Evolutionary conservation across 2,888 invertebrate species (phyloP), one percentile per base, ranked within the genome.

Genomic region (Andrena chrysosceles): DNA sequence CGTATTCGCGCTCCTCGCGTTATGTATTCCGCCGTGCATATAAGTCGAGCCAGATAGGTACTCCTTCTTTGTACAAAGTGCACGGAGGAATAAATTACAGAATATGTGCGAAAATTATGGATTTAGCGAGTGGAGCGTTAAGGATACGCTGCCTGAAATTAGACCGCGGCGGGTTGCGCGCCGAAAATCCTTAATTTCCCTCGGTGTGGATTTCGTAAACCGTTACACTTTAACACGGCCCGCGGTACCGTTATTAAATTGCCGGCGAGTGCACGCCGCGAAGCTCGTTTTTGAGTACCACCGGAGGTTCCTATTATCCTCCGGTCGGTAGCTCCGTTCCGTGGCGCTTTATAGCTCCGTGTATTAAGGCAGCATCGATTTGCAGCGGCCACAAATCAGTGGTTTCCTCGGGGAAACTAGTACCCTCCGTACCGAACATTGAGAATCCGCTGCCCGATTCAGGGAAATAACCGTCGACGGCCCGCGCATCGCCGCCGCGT

Each of bases 401-500:
- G 87, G 87, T 89, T 88, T 85, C 85, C 78, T 54, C 77, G 78
- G 89, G 83, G 84, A 89, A 88, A 88, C 89, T 88, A 89, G 87
- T 89, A 88, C 89, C 85, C 84, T 84, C 20, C 76, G 83, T 67
- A 77, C 73, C 72, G 79, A 82, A 64, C 69, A 83, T 84, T 48
- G 83, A 78, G 87, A 87, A 88, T 88, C 83, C 79, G 82, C 87
- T 69, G 48, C 69, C 62, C 77, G 88, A 89, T 88, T 88, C 88
- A 69, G 77, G 89, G 88, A 88, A 89, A 89, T 87, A 89, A 84
- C 77, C 78, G 23, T 77, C 59, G 82, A 54, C 23, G 20, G 59
- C 13, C 52, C 62, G 69, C 62, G 69, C 75, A 52, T 62, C 48
- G 63, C 31, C 62, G 72, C 72, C 77, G 77, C 75, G 79, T 69